Conservation (phyloP, 2,113 vertebrate genomes). For the Lycaon pictus region DNA sequence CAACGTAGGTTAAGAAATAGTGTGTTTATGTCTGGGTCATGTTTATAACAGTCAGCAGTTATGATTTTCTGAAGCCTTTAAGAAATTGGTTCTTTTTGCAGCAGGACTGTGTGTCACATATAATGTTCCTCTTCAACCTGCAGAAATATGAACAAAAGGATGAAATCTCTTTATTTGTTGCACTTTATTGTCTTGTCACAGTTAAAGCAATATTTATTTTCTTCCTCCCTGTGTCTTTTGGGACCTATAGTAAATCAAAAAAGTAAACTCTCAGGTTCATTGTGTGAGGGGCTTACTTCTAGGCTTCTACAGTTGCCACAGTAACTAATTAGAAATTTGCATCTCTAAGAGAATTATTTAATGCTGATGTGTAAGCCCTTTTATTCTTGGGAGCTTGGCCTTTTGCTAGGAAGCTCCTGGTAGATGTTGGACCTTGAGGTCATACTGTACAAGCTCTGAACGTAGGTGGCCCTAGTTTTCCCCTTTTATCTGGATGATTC, state of each 20-base stretch:
- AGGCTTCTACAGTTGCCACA: constrained; percentile 91
- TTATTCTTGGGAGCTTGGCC: constrained; percentile 89
- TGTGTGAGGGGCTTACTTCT: constrained; percentile 89
- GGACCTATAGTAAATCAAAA: constrained; percentile 90
- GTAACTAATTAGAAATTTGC: constrained; percentile 93
- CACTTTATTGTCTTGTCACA: constrained; percentile 89
- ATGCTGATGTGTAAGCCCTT: constrained; percentile 91
- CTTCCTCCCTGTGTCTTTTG: constrained; percentile 80
- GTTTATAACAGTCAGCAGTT: background rate
- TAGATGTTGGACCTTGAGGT: constrained; percentile 90
- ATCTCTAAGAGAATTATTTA: constrained; percentile 93
- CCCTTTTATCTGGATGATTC: constrained; percentile 89
- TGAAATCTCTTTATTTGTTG: constrained; percentile 86
- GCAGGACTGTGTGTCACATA: constrained; percentile 73
- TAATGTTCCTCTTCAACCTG: constrained; percentile 80
- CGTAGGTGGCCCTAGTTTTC: constrained; percentile 90
- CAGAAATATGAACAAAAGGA: constrained; percentile 83
- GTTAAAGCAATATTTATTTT: constrained; percentile 91
- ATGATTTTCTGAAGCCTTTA: constrained; percentile 34
- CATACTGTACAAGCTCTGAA: constrained; percentile 92
- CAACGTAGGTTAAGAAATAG: background rate
- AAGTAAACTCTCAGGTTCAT: constrained; percentile 91
- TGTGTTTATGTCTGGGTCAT: background rate
- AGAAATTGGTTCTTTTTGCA: constrained; percentile 82
- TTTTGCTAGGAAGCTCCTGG: constrained; percentile 91